These are phyloP conservation scores for Irena cyanogastra DNA, from an alignment of 2,113 vertebrate species.

Conservation along the genomic window DNA sequence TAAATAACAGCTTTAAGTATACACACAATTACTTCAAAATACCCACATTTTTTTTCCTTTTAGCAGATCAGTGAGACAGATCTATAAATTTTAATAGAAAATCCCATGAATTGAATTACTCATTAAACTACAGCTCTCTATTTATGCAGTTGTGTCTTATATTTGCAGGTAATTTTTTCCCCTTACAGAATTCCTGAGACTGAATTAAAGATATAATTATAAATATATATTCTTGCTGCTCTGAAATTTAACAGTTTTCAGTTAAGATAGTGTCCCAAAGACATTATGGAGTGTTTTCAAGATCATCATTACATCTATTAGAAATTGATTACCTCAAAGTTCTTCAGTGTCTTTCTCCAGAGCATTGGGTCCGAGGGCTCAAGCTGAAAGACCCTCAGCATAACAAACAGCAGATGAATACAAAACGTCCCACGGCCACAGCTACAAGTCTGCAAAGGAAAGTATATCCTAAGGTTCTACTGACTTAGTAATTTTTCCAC, in stretches of 20 bases:
- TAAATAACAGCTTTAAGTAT: not conserved
- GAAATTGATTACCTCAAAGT: conserved; percentile 81
- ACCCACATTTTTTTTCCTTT: not conserved
- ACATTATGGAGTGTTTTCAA: not conserved
- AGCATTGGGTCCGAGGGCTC: conserved; percentile 82
- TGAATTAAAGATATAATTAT: not conserved
- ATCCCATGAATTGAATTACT: not conserved
- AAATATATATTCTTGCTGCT: not conserved
- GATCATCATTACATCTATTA: not conserved
- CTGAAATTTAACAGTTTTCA: not conserved
- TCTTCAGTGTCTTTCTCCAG: conserved; percentile 89
- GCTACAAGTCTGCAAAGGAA: conserved; percentile 81
- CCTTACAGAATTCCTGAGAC: not conserved
- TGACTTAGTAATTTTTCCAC: not conserved
- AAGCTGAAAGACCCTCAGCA: conserved; percentile 87
- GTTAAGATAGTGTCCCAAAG: not conserved
- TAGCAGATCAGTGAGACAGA: not conserved
- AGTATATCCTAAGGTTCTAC: not conserved
- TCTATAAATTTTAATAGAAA: not conserved
- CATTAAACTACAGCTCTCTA: not conserved
- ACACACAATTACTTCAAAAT: not conserved
- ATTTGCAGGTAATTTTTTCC: not conserved
- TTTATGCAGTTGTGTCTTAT: not conserved
- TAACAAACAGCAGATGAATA: conserved; percentile 88
- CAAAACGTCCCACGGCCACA: conserved; percentile 89